Evolutionary conservation across 2,888 invertebrate genomes (phyloP), one percentile per base, ranked within the genome.

Genomic region (Nycteola revayana): DNA sequence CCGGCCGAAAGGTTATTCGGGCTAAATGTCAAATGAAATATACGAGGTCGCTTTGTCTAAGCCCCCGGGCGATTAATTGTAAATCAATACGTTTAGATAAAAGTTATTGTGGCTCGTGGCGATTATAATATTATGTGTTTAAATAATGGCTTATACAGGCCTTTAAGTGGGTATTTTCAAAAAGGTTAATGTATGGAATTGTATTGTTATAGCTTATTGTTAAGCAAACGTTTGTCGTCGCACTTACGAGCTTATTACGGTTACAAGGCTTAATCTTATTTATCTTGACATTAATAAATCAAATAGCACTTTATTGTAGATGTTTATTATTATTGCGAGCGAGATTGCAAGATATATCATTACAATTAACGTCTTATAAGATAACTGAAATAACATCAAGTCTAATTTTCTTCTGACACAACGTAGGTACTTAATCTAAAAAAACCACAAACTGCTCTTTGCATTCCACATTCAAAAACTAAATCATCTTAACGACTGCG

Each of bases 11-110:
- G 84, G 84, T 86, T 84, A 58, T 9, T 65, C 62, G 72, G 77
- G 78, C 77, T 76, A 82, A 84, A 86, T 86, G 84, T 84, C 84
- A 85, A 75, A 73, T 64, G 51, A 53, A 62, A 53, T 53, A 65
- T 49, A 57, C 76, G 72, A 78, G 74, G 73, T 73, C 73, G 65
- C 47, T 55, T 56, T 62, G 60, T 58, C 65, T 62, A 57, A 51
- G 70, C 75, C 81, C 70, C 49, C 58, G 42, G 72, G 75, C 70
- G 26, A 55, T 52, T 49, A 57, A 57, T 55, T 57, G 56, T 57
- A 55, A 52, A 55, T 59, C 57, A 60, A 57, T 59, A 51, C 46
- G 34, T 36, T 43, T 47, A 42, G 28, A 25, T 42, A 42, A 36
- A 39, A 57, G 28, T 38, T 55, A 57, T 42, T 49, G 42, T 57